phyloP scores from a whole-genome alignment of 2,113 vertebrate genomes.

The Bos taurus region ARS-UCD2.0 NC_037339.1:55821001-55821500 shows the following conservation, averaged over 20 bases:
- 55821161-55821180: not conserved
- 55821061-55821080: not conserved
- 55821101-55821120: not conserved
- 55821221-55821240: not conserved
- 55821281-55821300: not conserved
- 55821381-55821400: not conserved
- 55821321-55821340: not conserved
- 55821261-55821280: not conserved
- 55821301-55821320: not conserved
- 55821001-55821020: conserved; percentile 12
- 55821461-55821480: not conserved
- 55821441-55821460: not conserved
- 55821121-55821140: not conserved
- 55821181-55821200: not conserved
- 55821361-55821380: not conserved
- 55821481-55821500: not conserved
- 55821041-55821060: conserved; percentile 15
- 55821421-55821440: not conserved
- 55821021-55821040: conserved; percentile 11
- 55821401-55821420: not conserved
- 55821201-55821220: not conserved
- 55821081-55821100: not conserved
- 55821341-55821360: not conserved
- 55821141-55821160: not conserved
- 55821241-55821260: not conserved